phyloP scores from a whole-genome alignment of 2,888 invertebrate genomes.

The Amblyjoppa proteus region DNA sequence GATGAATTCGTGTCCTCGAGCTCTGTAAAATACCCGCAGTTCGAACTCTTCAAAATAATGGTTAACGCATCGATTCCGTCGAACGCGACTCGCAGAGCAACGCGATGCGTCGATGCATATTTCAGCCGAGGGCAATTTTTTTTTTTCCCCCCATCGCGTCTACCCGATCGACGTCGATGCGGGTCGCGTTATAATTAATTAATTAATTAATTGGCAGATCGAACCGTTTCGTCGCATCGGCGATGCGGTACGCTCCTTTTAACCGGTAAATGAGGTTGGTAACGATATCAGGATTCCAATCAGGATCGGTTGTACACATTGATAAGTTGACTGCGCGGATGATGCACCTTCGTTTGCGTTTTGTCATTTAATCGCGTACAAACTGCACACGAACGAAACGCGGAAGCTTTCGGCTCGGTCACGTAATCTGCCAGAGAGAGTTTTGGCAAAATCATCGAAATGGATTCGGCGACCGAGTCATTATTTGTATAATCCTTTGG shows the following conservation, averaged over 20 bases:
- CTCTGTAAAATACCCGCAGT: no score
- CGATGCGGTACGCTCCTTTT: not conserved
- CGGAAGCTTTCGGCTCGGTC: not conserved
- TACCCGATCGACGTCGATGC: not conserved
- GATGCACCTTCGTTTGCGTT: not conserved
- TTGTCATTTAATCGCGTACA: not conserved
- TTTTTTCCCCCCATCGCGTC: not conserved
- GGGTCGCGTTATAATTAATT: not conserved
- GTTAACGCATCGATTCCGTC: no score
- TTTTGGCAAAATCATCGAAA: conserved; percentile 71
- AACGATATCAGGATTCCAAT: not conserved
- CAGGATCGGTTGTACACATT: not conserved
- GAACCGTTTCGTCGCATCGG: not conserved
- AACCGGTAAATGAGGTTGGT: not conserved
- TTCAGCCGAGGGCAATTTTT: not conserved
- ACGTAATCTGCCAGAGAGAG: not conserved
- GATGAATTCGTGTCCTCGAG: no score
- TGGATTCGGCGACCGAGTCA: conserved; percentile 75
- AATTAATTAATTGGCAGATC: conserved; percentile 15
- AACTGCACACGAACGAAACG: not conserved
- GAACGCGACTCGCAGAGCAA: no score
- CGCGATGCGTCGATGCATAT: not conserved
- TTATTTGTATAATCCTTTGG: conserved; percentile 80
- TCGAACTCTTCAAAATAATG: no score
- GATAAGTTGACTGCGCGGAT: conserved; percentile 4